Evolutionary conservation across 2,113 vertebrate genomes (phyloP), one percentile per base, ranked within the genome.

Genomic region (Equus quagga): DNA sequence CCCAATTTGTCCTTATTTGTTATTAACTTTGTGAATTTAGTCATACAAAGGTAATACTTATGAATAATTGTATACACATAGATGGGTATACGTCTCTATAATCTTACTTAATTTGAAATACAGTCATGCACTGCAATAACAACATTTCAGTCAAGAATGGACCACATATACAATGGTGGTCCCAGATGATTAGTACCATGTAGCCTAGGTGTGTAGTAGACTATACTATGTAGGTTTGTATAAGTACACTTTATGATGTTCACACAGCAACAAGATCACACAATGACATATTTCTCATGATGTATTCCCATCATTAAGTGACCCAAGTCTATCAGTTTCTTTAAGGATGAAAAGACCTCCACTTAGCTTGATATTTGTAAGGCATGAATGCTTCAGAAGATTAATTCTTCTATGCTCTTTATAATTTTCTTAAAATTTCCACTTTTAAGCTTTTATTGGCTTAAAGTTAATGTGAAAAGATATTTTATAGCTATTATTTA

Each of bases 381-480:
- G 94, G 14, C n/a, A 73, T 31, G 56, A 93, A 64, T 78, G 28
- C 21, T 94, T 95, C 54, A 70, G 46, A 89, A n/a, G 9, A 62
- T 78, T 95, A 67, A 95, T 95, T 94, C 4, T 72, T 96, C 82
- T 87, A 82, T 70, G 44, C 14, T 97, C 14, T 96, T 92, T 82
- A n/a, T 86, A 73, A 90, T 83, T 94, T 91, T 91, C 62, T 89
- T 60, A 72, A 76, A 73, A n/a, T 84, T 86, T 97, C 86, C 24
- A 93, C 46, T 92, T 95, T 85, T 73, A 94, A 73, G 51, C 10
- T 96, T 96, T 82, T 91, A 69, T 84, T 95, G 24, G 12, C 49
- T 96, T 96, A 46, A 87, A 76, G 21, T 69, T 94, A 87, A 95
- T 91, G 8, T 95, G 67, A 96, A 96, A 96, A 95, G 17, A 78